Evolutionary conservation across 1,140 invertebrate species (phyloP), one percentile per base, ranked within the genome.

Genomic region (Drosophila lacteicornis): DNA sequence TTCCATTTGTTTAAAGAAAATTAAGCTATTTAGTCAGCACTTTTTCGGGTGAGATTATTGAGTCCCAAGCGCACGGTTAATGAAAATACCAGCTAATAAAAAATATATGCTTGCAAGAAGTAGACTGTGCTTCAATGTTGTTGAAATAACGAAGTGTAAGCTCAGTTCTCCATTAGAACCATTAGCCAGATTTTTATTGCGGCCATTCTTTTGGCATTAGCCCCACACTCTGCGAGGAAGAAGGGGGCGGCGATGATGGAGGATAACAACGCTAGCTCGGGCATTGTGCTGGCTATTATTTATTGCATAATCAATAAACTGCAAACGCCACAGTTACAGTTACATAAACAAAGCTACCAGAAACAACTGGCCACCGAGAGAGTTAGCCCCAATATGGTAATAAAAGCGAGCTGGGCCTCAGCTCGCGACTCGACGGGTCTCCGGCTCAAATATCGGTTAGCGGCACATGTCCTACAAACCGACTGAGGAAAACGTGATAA

Each of bases 241-340:
- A 5, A 11, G 30, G 15, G 22, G 43, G 38, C 12, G 53, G 33
- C 15, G 42, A 51, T 17, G 62, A 36, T 13, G 45, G 66, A 42
- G 55, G 50, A 75, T 87, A 87, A 69, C 83, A 68, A 75, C 76
- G 73, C 47, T 65, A 57, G 59, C 49, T 47, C 45, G 63, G 68
- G 53, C 63, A 75, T 80, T 88, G 82, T 86, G 69, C 65, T 90
- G 84, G 78, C 82, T 66, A 87, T 87, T 87, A 90, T 88, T 87
- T 87, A 88, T 87, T 87, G 84, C 84, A 87, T 84, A 88, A 87
- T 88, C 83, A 82, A 87, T 87, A 87, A 87, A 88, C 84, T 87
- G 83, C 83, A 87, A 88, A 74, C 75, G 83, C 84, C 70, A 78
- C 79, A 82, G 80, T 82, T 82, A 78, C 77, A 78, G 82, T 77